Percentiles rank a stretch among this genome's conserved stretches.
These are phyloP conservation scores for Catharus bicknelli DNA, from an alignment of 2,113 vertebrate species.

Conservation along the genomic window DNA sequence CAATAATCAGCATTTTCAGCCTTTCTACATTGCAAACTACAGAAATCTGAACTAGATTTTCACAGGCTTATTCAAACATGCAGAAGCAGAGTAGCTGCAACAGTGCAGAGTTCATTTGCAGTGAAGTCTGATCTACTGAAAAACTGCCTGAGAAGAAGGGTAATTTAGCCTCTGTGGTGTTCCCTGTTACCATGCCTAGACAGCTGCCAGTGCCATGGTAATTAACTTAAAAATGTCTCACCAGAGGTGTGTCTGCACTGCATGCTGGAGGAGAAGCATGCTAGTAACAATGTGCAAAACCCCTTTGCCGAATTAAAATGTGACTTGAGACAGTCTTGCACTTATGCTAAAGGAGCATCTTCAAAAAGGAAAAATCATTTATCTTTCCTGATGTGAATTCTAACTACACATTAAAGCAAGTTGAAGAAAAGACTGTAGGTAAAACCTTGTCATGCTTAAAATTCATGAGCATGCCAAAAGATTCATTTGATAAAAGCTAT, in stretches of 20 bases:
- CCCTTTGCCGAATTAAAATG: background rate
- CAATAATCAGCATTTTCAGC: background rate
- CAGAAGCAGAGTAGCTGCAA: background rate
- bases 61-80: background rate
- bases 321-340: background rate
- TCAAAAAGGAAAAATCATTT: background rate
- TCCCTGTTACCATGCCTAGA: background rate
- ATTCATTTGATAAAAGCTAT: background rate
- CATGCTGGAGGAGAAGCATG: background rate
- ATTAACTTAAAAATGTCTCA: constrained; percentile 15
- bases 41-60: background rate
- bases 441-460: background rate
- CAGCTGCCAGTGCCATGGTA: background rate
- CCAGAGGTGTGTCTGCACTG: background rate
- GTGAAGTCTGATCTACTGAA: background rate
- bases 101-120: background rate
- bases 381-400: background rate
- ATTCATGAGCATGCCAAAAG: background rate
- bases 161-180: background rate
- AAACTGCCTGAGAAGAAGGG: background rate
- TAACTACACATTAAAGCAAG: background rate
- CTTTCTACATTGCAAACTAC: background rate
- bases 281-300: background rate
- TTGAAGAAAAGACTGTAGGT: background rate
- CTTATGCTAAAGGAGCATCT: background rate